These are phyloP conservation scores for Oriolus oriolus DNA, from an alignment of 2,113 vertebrate species.

Conservation along the genomic window DNA sequence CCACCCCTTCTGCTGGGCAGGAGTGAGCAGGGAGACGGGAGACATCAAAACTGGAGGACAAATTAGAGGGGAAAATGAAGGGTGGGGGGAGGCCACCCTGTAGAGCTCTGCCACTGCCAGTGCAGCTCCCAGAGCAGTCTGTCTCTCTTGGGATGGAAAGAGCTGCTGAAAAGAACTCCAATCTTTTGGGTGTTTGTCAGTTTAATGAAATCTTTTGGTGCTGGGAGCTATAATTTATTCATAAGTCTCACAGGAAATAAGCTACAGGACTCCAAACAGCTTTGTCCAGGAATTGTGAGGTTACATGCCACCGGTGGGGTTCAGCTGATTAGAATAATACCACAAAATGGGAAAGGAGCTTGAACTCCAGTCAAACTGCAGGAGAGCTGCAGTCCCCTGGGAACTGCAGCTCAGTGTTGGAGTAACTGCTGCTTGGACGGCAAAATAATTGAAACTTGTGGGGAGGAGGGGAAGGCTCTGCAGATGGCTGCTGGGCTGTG, in stretches of 20 bases:
- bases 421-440: neutral
- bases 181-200: neutral
- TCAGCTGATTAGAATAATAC: neutral
- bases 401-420: neutral
- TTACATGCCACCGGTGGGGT: neutral
- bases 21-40: neutral
- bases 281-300: neutral
- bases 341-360: neutral
- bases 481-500: slow-evolving; percentile 29
- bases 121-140: neutral
- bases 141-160: neutral
- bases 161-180: neutral
- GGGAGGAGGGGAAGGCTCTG: neutral
- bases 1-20: neutral
- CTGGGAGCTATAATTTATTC: neutral
- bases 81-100: too few species aligned
- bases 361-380: neutral
- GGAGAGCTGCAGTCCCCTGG: neutral
- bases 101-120: neutral
- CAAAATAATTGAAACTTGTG: neutral
- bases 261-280: neutral
- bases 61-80: neutral
- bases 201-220: neutral
- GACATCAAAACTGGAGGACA: neutral
- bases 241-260: neutral